Percentiles rank a stretch among this genome's conserved stretches.
phyloP scores from a whole-genome alignment of 2,113 vertebrate species.

The Psephotus haematonotus region DNA sequence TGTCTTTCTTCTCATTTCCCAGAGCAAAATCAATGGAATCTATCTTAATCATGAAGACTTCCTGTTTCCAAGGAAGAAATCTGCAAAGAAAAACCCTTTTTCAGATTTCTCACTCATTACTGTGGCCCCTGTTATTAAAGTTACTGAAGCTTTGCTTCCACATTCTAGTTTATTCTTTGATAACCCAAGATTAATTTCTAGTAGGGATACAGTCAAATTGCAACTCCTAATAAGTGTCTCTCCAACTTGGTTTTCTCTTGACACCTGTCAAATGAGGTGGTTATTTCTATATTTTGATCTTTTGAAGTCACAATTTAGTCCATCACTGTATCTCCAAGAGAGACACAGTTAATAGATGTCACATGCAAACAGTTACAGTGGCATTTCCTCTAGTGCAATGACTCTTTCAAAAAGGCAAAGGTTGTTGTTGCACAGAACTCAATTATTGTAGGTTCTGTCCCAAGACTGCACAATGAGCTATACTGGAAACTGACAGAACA shows the following conservation, averaged over 20 bases:
- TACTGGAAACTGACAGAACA: neutral
- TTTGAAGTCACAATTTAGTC: neutral
- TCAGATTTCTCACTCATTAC: neutral
- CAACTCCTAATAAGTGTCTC: neutral
- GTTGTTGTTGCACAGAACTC: neutral
- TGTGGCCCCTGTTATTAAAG: neutral
- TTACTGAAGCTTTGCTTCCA: neutral
- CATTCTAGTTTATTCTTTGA: neutral
- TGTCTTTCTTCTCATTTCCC: neutral
- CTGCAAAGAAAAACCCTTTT: neutral
- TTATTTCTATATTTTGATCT: neutral
- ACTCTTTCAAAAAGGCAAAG: neutral
- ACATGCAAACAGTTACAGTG: neutral
- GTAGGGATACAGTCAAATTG: neutral
- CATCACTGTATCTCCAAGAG: neutral
- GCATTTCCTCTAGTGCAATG: neutral
- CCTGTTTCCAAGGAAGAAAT: neutral
- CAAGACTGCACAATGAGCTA: neutral
- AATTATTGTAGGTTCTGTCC: neutral
- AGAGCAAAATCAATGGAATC: neutral
- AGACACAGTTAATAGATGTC: neutral
- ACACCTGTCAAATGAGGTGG: neutral
- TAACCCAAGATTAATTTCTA: neutral
- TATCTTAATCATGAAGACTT: neutral
- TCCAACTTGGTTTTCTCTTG: neutral